These are phyloP conservation scores for Gymnocheta viridis DNA, from an alignment of 2,888 invertebrate species.

Conservation along the genomic window DNA sequence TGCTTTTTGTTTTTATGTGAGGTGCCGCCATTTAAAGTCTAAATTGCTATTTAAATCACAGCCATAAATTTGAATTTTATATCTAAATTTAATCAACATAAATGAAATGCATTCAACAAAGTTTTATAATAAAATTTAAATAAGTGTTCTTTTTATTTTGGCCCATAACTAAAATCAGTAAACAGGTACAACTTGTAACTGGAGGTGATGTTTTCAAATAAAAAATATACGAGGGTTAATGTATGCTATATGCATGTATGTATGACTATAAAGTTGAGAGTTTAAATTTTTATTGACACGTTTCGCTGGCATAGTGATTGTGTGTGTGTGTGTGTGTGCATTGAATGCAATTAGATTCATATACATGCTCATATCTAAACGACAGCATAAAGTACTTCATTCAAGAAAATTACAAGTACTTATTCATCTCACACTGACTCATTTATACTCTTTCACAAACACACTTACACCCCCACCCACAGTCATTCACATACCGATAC, in stretches of 20 bases:
- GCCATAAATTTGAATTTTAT: not conserved
- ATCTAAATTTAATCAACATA: not conserved
- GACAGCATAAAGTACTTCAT: constrained; percentile 39
- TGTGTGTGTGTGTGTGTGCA: not conserved
- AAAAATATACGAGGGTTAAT: not conserved
- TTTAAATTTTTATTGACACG: constrained; percentile 53
- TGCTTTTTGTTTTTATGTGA: no score
- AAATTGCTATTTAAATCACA: not conserved
- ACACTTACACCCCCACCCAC: not conserved
- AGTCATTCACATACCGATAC: not conserved
- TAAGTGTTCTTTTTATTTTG: constrained; percentile 33
- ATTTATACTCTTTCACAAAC: not conserved
- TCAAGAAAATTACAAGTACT: constrained; percentile 63
- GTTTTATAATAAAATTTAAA: constrained; percentile 42
- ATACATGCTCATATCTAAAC: constrained; percentile 2
- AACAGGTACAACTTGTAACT: constrained; percentile 9
- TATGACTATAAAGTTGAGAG: not conserved
- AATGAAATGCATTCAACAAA: not conserved
- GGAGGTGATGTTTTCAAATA: constrained; percentile 3
- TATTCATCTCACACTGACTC: constrained; percentile 32
- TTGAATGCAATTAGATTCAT: constrained; percentile 49
- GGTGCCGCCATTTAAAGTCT: not conserved
- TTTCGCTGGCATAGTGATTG: constrained; percentile 25
- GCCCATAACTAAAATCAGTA: not conserved
- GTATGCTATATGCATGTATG: not conserved